phyloP scores from a whole-genome alignment of 2,888 invertebrate genomes.

The Cryptocephalus primarius region DNA sequence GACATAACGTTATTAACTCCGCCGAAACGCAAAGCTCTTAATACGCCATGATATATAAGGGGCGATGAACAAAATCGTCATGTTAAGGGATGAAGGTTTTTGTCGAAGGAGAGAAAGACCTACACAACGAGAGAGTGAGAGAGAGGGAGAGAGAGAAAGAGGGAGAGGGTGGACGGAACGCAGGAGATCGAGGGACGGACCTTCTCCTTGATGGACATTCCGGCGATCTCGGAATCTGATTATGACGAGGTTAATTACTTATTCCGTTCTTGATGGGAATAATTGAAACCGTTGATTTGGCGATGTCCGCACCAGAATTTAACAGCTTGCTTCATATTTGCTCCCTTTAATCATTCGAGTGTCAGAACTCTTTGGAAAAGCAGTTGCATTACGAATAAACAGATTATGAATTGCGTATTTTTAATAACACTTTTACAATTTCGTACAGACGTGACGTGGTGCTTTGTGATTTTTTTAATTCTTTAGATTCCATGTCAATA shows the following conservation, averaged over 20 bases:
- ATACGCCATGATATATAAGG: constrained; percentile 19
- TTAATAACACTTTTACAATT: too few species aligned
- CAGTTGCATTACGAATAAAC: too few species aligned
- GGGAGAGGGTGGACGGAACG: neutral
- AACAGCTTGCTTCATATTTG: too few species aligned
- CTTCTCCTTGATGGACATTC: neutral
- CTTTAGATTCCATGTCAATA: too few species aligned
- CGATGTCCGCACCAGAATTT: constrained; percentile 1
- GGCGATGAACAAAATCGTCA: constrained; percentile 1
- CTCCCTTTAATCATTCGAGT: too few species aligned
- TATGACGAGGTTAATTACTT: neutral
- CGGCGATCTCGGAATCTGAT: neutral
- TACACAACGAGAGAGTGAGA: too few species aligned
- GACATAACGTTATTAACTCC: constrained; percentile 28
- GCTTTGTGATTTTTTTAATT: too few species aligned
- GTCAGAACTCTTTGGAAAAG: too few species aligned
- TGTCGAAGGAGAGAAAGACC: too few species aligned
- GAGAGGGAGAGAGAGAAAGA: neutral
- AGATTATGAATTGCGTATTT: too few species aligned
- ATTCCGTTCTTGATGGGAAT: neutral
- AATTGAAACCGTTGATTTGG: neutral
- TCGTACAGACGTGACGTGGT: too few species aligned
- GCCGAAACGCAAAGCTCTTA: constrained; percentile 20
- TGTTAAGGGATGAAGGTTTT: neutral
- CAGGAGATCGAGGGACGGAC: neutral